Conservation (phyloP, 2,888 invertebrate genomes). For the Cheilosia vulpina region DNA sequence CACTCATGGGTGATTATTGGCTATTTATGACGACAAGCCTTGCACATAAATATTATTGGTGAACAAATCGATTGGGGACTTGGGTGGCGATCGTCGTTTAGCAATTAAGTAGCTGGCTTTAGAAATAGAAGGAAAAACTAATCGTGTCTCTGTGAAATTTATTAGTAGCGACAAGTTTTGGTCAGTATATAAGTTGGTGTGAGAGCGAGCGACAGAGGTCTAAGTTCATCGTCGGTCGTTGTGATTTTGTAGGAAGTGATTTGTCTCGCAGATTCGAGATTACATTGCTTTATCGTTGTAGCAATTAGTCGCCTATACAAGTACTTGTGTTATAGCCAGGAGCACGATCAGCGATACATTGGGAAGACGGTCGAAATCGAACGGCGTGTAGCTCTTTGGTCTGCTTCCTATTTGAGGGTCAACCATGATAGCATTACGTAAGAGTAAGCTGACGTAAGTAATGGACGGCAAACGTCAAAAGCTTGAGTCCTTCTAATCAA, state of each 20-base stretch:
- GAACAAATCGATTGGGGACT: conserved; percentile 49
- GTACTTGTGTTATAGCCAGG: too few species aligned
- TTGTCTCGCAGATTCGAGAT: not conserved
- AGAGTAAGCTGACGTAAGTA: too few species aligned
- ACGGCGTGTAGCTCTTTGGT: too few species aligned
- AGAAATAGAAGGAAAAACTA: not conserved
- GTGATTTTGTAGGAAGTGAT: too few species aligned
- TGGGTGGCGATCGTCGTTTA: conserved; percentile 47
- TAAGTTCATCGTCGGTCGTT: not conserved
- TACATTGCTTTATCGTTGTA: not conserved
- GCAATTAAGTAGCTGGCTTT: conserved; percentile 40
- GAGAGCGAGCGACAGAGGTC: not conserved
- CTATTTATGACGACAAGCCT: conserved; percentile 63
- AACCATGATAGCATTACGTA: too few species aligned
- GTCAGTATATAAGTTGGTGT: not conserved
- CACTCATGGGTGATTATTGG: conserved; percentile 42
- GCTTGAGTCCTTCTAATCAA: too few species aligned
- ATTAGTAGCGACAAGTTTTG: conserved; percentile 1
- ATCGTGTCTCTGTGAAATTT: not conserved
- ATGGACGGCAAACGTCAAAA: too few species aligned
- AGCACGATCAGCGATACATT: too few species aligned
- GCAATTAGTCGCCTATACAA: too few species aligned
- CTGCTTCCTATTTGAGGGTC: too few species aligned
- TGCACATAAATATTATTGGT: conserved; percentile 57
- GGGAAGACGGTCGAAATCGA: too few species aligned